Evolutionary conservation across 2,797 vertebrate genomes (phyloP).

Genomic region (Propithecus deckenii): DNA sequence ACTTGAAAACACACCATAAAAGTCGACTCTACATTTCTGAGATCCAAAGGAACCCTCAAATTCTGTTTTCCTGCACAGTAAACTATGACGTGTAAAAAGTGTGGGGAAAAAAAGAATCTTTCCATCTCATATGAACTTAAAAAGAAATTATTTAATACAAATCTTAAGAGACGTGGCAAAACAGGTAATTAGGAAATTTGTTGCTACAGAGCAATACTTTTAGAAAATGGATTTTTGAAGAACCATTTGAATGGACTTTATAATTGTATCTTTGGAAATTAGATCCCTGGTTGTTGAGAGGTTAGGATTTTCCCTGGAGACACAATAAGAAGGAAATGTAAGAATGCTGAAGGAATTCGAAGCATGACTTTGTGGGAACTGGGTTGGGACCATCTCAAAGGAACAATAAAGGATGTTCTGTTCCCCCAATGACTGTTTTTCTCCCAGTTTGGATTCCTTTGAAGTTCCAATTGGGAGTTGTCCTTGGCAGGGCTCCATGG

Average conservation of each 20-base stretch:
- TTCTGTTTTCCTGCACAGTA: conserved; percentile 17
- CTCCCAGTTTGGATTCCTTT: conserved; percentile 51
- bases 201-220: neutral
- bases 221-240: conserved; percentile 17
- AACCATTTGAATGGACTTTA: conserved; percentile 29
- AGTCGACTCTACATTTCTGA: neutral
- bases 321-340: conserved; percentile 50
- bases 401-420: conserved; percentile 58
- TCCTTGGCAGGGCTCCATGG: conserved; percentile 26
- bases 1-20: neutral
- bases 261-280: conserved; percentile 27
- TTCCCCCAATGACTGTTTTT: neutral
- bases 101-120: neutral
- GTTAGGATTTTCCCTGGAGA: conserved; percentile 40
- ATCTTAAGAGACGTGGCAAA: conserved; percentile 10
- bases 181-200: conserved; percentile 5
- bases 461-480: conserved; percentile 35
- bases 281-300: conserved; percentile 45
- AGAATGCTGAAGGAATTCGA: conserved; percentile 65
- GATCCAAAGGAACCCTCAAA: neutral
- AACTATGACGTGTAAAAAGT: neutral
- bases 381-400: conserved; percentile 62
- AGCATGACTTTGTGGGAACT: conserved; percentile 60
- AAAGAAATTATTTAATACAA: conserved; percentile 27
- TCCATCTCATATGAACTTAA: neutral